phyloP scores from a whole-genome alignment of 2,888 invertebrate genomes.

The Sminthurinus aureus region DNA sequence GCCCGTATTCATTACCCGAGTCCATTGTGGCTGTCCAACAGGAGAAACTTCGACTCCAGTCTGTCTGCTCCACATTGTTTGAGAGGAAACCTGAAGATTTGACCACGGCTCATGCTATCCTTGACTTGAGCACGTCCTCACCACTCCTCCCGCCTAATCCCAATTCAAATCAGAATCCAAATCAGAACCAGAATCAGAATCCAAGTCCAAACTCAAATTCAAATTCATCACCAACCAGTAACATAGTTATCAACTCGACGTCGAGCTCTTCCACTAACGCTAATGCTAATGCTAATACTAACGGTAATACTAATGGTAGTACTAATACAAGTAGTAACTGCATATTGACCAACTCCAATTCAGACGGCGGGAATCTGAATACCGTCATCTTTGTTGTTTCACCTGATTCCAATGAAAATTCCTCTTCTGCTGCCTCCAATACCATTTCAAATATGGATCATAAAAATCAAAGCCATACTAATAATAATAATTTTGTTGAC shows the following conservation, averaged over 20 bases:
- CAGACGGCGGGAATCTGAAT: neutral
- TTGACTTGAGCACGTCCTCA: conserved; percentile 87
- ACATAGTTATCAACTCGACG: conserved; percentile 47
- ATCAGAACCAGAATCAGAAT: neutral
- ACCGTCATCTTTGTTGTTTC: neutral
- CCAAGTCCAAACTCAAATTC: neutral
- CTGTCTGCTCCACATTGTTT: conserved; percentile 57
- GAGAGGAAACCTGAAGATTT: conserved; percentile 71
- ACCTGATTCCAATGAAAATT: neutral
- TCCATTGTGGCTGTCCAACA: conserved; percentile 57
- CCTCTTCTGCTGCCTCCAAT: too few relatives aligned
- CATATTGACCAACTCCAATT: neutral
- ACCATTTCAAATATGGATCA: too few relatives aligned
- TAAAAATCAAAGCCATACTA: too few relatives aligned
- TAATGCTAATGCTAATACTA: neutral
- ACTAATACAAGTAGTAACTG: neutral
- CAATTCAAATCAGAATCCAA: conserved; percentile 13
- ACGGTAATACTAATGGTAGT: neutral
- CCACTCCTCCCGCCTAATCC: conserved; percentile 61
- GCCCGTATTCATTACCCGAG: conserved; percentile 73
- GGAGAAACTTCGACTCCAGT: conserved; percentile 57
- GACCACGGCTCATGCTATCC: conserved; percentile 86
- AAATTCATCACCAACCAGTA: conserved; percentile 30
- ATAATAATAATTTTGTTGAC: too few relatives aligned
- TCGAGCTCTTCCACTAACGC: conserved; percentile 39